Evolutionary conservation across 2,797 vertebrate species (phyloP).

Genomic region (Chrysocyon brachyurus): DNA sequence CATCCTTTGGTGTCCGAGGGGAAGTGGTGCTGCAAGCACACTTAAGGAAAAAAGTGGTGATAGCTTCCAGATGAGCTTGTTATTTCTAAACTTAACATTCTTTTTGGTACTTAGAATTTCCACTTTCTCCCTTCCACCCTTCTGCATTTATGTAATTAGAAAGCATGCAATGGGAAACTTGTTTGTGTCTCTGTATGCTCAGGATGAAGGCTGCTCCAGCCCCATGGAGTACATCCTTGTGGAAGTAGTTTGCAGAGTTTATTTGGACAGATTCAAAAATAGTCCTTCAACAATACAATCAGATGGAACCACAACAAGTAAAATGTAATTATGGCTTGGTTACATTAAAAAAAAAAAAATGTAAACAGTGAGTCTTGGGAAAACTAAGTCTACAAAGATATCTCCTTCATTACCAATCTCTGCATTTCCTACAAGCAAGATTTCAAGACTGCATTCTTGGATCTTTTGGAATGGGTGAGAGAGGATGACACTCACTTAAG

Average conservation of each 20-base stretch:
- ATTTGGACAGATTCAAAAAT: constrained; percentile 83
- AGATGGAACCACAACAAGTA: constrained; percentile 82
- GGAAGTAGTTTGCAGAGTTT: constrained; percentile 77
- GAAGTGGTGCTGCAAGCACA: constrained; percentile 80
- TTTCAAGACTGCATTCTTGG: neutral
- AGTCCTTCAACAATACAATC: constrained; percentile 79
- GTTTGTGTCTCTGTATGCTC: constrained; percentile 62
- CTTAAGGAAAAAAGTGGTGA: constrained; percentile 84
- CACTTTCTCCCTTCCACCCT: constrained; percentile 80
- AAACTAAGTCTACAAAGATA: constrained; percentile 48
- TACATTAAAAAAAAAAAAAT: constrained; percentile 74
- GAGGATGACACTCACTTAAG: constrained; percentile 29
- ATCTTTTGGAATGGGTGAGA: constrained; percentile 25
- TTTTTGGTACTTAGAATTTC: constrained; percentile 87
- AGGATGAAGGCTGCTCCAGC: constrained; percentile 63
- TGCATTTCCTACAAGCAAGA: neutral
- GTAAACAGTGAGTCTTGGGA: constrained; percentile 76
- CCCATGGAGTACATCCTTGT: constrained; percentile 70
- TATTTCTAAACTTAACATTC: constrained; percentile 87
- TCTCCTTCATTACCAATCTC: neutral
- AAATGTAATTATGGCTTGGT: constrained; percentile 72
- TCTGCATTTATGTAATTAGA: constrained; percentile 85
- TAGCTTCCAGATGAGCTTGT: constrained; percentile 90
- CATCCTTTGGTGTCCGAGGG: constrained; percentile 45
- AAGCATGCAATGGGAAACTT: constrained; percentile 84